A percentile compares a stretch with the other conserved stretches of the same genome.
phyloP scores from a whole-genome alignment of 37 sponge, comb jelly and placozoan species.

The Crambe crambe region DNA sequence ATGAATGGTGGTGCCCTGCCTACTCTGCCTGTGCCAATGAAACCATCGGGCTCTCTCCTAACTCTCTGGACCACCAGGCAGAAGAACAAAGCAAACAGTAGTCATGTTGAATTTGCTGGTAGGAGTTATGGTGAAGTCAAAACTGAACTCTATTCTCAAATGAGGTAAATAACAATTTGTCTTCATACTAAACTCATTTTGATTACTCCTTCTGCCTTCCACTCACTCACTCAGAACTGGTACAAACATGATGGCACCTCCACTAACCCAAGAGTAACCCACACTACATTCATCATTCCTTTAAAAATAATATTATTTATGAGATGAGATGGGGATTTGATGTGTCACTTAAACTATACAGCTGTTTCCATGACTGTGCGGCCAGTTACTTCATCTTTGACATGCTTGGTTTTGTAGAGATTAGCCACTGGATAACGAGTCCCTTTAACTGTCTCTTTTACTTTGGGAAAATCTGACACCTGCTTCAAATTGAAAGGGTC shows the following conservation, averaged over 20 bases:
- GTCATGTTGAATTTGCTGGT: constrained; percentile 76
- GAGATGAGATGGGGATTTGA: not conserved
- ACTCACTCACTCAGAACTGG: not conserved
- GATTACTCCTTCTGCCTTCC: no score
- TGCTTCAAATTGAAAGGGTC: not conserved
- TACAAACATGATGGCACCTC: not conserved
- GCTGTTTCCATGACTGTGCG: constrained; percentile 42
- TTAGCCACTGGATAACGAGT: no score
- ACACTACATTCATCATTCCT: no score
- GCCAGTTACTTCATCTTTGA: not conserved
- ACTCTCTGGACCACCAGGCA: constrained; percentile 65
- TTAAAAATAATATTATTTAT: no score
- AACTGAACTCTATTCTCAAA: constrained; percentile 61
- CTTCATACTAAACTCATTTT: no score
- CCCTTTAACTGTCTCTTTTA: no score
- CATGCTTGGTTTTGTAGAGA: constrained; percentile 25
- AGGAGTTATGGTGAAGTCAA: constrained; percentile 25
- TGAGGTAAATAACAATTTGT: constrained; percentile 5
- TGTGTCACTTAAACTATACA: constrained; percentile 1
- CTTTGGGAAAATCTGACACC: no score
- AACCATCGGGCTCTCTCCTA: constrained; percentile 53
- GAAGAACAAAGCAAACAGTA: constrained; percentile 24
- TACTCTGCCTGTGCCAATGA: constrained; percentile 13
- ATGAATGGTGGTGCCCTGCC: not conserved
- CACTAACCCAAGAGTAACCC: not conserved